These are phyloP conservation scores for Ruditapes philippinarum DNA, from an alignment of 1,140 invertebrate species.

Conservation along the genomic window DNA sequence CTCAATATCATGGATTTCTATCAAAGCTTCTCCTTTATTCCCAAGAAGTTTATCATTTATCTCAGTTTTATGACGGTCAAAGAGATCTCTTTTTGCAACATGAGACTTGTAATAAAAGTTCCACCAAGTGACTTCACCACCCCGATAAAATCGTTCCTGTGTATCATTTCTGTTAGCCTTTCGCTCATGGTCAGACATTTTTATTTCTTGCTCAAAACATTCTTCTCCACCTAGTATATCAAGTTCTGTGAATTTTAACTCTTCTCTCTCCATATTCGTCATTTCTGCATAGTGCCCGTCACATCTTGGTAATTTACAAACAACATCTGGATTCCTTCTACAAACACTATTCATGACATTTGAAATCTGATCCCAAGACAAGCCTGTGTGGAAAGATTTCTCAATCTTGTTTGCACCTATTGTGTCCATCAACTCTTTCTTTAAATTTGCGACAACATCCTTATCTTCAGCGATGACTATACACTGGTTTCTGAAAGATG, in stretches of 20 bases:
- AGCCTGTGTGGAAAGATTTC: neutral
- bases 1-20: constrained; percentile 35
- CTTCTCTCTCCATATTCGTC: constrained; percentile 33
- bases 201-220: neutral
- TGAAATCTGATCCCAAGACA: neutral
- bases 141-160: constrained; percentile 36
- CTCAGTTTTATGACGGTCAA: neutral
- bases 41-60: neutral
- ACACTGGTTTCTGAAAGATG: constrained; percentile 4
- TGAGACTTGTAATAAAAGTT: constrained; percentile 48
- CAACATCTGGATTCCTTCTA: neutral
- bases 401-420: neutral
- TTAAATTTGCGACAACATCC: neutral
- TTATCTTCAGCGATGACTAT: constrained; percentile 12
- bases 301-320: constrained; percentile 20
- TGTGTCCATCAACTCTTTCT: neutral
- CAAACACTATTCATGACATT: neutral
- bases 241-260: neutral
- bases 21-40: constrained; percentile 29
- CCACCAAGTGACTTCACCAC: constrained; percentile 25
- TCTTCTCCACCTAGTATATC: constrained; percentile 40
- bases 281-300: neutral
- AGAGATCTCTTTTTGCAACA: constrained; percentile 30
- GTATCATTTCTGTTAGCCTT: neutral
- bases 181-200: constrained; percentile 22